Percentiles rank a stretch among this genome's conserved stretches.
phyloP scores from a whole-genome alignment of 1,140 invertebrate genomes.

The Delia radicum region DNA sequence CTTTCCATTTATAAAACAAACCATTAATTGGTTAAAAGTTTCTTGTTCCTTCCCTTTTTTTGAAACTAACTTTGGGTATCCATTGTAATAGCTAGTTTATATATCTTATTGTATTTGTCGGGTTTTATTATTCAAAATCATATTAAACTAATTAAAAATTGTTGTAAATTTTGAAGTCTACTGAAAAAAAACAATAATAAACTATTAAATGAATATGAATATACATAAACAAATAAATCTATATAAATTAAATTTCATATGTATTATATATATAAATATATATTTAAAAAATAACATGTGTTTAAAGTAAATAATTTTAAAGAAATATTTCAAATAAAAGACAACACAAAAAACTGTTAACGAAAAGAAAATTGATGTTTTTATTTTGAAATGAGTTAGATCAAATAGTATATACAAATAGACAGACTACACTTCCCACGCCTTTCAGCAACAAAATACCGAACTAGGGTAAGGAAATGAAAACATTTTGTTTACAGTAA shows the following conservation, averaged over 20 bases:
- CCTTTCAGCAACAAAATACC: no score
- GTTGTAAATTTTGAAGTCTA: not conserved
- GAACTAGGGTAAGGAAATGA: no score
- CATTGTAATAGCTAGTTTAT: not conserved
- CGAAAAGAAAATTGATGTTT: not conserved
- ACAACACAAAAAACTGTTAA: not conserved
- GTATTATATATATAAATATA: not conserved
- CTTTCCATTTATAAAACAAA: not conserved
- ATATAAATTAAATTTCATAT: not conserved
- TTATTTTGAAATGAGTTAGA: no score
- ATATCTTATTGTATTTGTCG: not conserved
- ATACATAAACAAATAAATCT: not conserved
- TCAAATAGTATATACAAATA: no score
- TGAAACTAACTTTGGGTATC: not conserved
- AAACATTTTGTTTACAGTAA: no score
- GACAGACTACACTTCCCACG: no score
- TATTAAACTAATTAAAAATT: not conserved
- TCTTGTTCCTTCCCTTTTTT: not conserved
- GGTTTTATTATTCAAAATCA: not conserved
- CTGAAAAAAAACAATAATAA: not conserved
- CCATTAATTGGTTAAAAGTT: not conserved
- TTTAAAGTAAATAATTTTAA: not conserved
- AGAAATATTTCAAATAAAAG: not conserved
- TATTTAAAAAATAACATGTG: not conserved
- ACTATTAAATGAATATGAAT: not conserved